Evolutionary conservation across 2,113 vertebrate genomes (phyloP).

Genomic region (Emydura subglobosa): DNA sequence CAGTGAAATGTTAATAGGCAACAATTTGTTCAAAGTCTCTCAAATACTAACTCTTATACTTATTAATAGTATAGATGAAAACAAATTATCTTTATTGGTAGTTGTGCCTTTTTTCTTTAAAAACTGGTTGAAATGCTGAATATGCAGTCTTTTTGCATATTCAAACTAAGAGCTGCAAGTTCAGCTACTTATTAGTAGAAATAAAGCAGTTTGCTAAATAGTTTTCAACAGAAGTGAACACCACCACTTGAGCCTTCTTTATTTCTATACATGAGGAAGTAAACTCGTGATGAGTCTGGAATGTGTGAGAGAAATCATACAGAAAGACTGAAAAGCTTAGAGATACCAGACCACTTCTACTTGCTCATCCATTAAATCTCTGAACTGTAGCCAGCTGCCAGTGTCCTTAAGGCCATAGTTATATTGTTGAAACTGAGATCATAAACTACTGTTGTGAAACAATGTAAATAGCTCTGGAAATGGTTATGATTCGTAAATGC

Average conservation of each 20-base stretch:
- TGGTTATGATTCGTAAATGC: neutral
- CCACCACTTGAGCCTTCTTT: constrained; percentile 53
- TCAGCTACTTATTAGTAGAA: constrained; percentile 20
- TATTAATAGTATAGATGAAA: neutral
- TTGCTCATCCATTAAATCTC: constrained; percentile 65
- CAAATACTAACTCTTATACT: neutral
- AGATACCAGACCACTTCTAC: constrained; percentile 69
- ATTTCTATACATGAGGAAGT: constrained; percentile 66
- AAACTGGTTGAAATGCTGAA: neutral
- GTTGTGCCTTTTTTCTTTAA: neutral
- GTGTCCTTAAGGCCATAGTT: constrained; percentile 69
- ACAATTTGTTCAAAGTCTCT: neutral
- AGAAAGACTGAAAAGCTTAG: constrained; percentile 72
- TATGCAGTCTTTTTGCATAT: constrained; percentile 19
- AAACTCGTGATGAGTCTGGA: constrained; percentile 69
- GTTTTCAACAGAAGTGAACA: constrained; percentile 61
- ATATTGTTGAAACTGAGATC: constrained; percentile 54
- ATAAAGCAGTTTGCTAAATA: constrained; percentile 45
- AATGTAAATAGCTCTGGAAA: constrained; percentile 25
- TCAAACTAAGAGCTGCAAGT: neutral
- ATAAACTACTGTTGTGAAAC: constrained; percentile 25
- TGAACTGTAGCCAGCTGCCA: constrained; percentile 62
- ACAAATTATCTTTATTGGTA: neutral
- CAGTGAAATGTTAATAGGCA: neutral
- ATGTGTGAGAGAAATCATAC: constrained; percentile 65